Base-by-base conservation (phyloP, 2,888 invertebrate species). In the Germaria angustata region DNA sequence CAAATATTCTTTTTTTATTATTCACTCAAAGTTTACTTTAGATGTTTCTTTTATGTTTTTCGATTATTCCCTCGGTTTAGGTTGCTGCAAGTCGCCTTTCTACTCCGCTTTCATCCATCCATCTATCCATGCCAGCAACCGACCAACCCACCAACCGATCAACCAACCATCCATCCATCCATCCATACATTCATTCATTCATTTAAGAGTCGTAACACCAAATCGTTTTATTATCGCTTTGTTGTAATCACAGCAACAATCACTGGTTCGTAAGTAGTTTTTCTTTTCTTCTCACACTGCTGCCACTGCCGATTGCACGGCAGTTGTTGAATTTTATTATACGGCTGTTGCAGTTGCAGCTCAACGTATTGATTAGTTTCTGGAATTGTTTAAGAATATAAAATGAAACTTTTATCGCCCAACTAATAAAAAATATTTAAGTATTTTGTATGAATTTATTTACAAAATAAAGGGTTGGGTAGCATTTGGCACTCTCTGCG, bases 161-260 rank as follows among this genome's bases (percentile, higher is more conserved):
- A 28, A 5, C 28, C 46, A 71, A 8, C 24, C 15, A 39, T 46
- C 34, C 34, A 72, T 13, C 9, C 69, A 59, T 24, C 55, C 61
- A 61, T 22, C 28, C 57, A 34, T 22, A 11, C n/a, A 20, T 28
- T 28, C 28, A 28, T 28, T 28, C 36, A 36, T 11, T 39, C 59
- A 57, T 68, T 77, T 61, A 68, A 68, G 68, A 77, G 65, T 59
- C 59, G 59, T 66, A 66, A 57, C 57, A 51, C 69, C 59, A 82
- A 82, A 82, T 79, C 82, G 75, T 82, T 82, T 82, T 82, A 82
- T 82, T 82, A 82, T 82, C 82, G 82, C 82, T 79, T 66, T 79
- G 82, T 75, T 73, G 51, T 57, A 79, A 82, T 82, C 82, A 76
- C 75, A 24, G 63, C 72, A 53, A 73, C 49, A 59, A 72, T 73